Evolutionary conservation across 2,797 vertebrate genomes (phyloP), one percentile per base, ranked within the genome.

Genomic region (Gobionotothen gibberifrons): DNA sequence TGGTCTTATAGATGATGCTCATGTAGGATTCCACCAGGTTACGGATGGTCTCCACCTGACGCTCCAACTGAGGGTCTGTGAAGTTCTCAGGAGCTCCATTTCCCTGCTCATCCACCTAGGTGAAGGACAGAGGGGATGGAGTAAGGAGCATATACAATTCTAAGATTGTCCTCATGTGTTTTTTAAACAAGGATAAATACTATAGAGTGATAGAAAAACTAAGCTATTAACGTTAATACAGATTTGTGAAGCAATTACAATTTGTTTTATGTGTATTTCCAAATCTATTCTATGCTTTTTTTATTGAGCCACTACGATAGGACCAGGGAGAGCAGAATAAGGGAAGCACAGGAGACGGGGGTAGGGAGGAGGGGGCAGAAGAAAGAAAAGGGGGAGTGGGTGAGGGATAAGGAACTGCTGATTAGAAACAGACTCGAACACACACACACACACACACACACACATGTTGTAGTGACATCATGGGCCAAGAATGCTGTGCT

Each of bases 1-100:
- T 92, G 46, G 94, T 95, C 86, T 97, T 98, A 91, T 96, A 95
- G 91, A 98, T 96, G 64, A 98, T 98, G 62, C 91, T 93, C 97
- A 98, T 98, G 92, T 98, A 98, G 56, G 97, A 98, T 76, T 98
- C 96, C 32, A 98, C 97, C 21, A 99, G 95, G 85, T 95, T 97
- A 46, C 95, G 95, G 68, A 98, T 98, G 56, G 96, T 97, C 89
- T 98, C 96, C 93, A 98, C 96, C 89, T 98, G 96, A 60, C 96
- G 95, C 90, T 98, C 96, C 84, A 98, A 67, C 52, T 97, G 97
- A 9, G 97, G 96, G 78, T 99, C 97, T 90, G 95, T 94, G 79
- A 96, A 95, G 84, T 92, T 95, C 75, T 97, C 96, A 4, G 91
- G 78, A 81, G 94, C 87, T 64, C 91, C 93, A 57, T 93, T 94